Conservation (phyloP, 2,113 vertebrate genomes). For the Chaetodon trifascialis region DNA sequence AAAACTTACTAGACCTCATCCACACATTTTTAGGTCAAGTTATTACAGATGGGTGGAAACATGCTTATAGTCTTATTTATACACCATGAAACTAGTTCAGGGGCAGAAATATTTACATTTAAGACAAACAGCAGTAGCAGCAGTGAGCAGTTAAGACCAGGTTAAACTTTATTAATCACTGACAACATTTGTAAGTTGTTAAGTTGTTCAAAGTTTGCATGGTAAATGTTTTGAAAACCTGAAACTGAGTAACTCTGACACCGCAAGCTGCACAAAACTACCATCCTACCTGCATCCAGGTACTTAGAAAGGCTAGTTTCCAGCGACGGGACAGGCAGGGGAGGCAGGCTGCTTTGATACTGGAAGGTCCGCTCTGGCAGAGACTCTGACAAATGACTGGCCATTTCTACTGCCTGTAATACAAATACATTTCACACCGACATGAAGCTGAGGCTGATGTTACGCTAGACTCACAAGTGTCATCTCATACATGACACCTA, state of each 20-base stretch:
- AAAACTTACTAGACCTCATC: too few species aligned
- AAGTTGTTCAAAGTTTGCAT: neutral
- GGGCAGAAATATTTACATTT: neutral
- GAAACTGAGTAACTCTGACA: neutral
- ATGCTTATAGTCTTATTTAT: too few species aligned
- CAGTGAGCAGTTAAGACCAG: neutral
- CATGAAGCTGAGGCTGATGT: neutral
- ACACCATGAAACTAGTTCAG: neutral
- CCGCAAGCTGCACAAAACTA: neutral
- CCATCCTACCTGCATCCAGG: slow-evolving; percentile 89
- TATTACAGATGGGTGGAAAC: too few species aligned
- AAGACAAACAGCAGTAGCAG: neutral
- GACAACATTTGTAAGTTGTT: neutral
- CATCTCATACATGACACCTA: too few species aligned
- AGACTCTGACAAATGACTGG: slow-evolving; percentile 86
- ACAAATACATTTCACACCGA: neutral
- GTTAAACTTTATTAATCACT: neutral
- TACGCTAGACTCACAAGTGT: too few species aligned
- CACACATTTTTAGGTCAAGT: too few species aligned
- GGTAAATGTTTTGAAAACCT: neutral
- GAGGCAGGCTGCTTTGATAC: slow-evolving; percentile 90
- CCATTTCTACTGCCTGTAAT: slow-evolving; percentile 82
- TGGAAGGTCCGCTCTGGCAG: slow-evolving; percentile 91
- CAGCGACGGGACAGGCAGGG: slow-evolving; percentile 91
- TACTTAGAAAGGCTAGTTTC: slow-evolving; percentile 92